Evolutionary conservation across 2,797 vertebrate species (phyloP).

Genomic region (Galago senegalensis): DNA sequence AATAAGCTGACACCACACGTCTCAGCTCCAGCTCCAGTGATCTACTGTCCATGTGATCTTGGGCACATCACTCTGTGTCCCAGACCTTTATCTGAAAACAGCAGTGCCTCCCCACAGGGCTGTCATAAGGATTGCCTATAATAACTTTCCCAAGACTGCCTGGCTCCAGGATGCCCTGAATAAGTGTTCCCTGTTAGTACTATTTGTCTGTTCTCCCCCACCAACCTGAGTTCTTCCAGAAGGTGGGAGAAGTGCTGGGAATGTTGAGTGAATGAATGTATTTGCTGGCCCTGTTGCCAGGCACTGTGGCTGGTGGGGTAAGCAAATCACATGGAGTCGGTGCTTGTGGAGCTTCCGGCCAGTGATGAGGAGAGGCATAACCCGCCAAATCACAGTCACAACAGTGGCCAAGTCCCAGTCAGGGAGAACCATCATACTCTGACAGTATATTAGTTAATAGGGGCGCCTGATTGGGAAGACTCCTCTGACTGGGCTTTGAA

Average conservation of each 20-base stretch:
- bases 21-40: too few relatives aligned
- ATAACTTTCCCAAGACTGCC: accelerated
- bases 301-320: too few relatives aligned
- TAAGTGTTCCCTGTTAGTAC: neutral
- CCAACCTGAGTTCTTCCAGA: neutral
- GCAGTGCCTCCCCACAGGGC: neutral
- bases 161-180: neutral
- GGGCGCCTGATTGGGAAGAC: neutral
- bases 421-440: accelerated
- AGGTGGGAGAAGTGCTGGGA: neutral
- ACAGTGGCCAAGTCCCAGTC: neutral
- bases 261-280: neutral
- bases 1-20: accelerated
- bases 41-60: accelerated
- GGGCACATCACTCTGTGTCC: neutral
- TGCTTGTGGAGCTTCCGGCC: neutral
- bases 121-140: accelerated
- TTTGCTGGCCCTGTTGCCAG: neutral
- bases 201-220: neutral
- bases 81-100: neutral
- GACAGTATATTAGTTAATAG: accelerated
- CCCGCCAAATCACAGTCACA: neutral
- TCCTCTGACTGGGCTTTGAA: neutral
- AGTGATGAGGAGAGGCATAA: neutral
- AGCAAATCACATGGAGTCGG: accelerated